phyloP scores from a whole-genome alignment of 2,113 vertebrate species.

The Eonycteris spelaea region DNA sequence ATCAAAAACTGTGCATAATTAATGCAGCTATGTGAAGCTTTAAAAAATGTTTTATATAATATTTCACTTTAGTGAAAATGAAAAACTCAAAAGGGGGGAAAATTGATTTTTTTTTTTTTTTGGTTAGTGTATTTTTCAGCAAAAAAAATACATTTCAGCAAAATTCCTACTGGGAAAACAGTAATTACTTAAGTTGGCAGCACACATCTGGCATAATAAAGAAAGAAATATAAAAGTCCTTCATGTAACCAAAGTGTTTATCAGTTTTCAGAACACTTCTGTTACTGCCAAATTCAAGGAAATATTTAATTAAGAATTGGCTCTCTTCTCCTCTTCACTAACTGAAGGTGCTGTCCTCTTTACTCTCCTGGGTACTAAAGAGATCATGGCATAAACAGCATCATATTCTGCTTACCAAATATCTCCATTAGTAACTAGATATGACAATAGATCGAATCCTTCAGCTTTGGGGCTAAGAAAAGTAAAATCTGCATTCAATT shows the following conservation, averaged over 20 bases:
- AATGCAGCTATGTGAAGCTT: background rate
- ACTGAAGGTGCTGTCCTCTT: background rate
- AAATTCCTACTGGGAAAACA: background rate
- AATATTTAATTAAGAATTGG: constrained; percentile 47
- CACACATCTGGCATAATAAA: constrained; percentile 43
- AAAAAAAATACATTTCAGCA: background rate
- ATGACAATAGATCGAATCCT: background rate
- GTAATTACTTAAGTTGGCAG: constrained; percentile 34
- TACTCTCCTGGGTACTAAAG: background rate
- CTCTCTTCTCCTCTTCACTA: background rate
- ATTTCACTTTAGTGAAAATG: background rate
- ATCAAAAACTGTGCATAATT: background rate
- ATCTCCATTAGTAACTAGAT: background rate
- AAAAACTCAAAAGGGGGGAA: background rate
- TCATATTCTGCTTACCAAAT: background rate
- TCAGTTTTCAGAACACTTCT: constrained; percentile 25
- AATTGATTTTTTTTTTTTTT: background rate
- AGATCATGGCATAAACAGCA: background rate
- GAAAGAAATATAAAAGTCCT: constrained; percentile 3
- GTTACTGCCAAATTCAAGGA: background rate
- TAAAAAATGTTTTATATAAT: background rate
- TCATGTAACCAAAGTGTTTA: constrained; percentile 32
- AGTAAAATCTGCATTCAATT: background rate
- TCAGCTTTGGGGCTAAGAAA: background rate
- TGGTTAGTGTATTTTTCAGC: constrained; percentile 25